phyloP scores from a whole-genome alignment of 2,888 invertebrate species.

The Listrodromus nycthemerus region DNA sequence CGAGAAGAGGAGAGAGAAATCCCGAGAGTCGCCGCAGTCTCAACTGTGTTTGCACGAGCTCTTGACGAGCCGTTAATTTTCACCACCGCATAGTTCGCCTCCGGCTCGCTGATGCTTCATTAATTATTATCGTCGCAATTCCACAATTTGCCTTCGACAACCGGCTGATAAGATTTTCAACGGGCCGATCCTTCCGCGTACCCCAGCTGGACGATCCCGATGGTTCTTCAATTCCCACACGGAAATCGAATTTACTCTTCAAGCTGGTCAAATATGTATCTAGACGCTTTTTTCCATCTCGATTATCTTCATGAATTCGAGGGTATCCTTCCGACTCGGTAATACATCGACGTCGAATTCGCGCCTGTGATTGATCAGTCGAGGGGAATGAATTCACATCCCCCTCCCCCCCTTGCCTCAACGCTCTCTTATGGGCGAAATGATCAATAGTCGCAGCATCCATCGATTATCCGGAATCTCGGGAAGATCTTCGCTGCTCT shows the following conservation, averaged over 20 bases:
- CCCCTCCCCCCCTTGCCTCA: constrained; percentile 14
- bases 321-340: constrained; percentile 30
- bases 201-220: background rate
- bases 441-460: constrained; percentile 66
- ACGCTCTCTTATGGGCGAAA: constrained; percentile 29
- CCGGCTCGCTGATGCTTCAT: constrained; percentile 70
- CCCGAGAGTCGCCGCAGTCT: constrained; percentile 44
- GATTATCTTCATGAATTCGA: constrained; percentile 35
- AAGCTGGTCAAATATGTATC: constrained; percentile 60
- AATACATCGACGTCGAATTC: constrained; percentile 58
- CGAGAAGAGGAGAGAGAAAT: constrained; percentile 52
- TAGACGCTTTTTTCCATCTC: constrained; percentile 44
- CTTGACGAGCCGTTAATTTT: constrained; percentile 80
- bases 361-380: constrained; percentile 69
- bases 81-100: constrained; percentile 47
- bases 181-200: background rate
- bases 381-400: constrained; percentile 65
- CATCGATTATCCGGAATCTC: constrained; percentile 61
- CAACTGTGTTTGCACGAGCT: constrained; percentile 77
- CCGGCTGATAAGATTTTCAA: constrained; percentile 10
- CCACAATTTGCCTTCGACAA: constrained; percentile 31
- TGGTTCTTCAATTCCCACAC: background rate
- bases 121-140: constrained; percentile 66
- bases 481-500: constrained; percentile 54
- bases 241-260: constrained; percentile 33